Base-by-base conservation (phyloP, 2,113 vertebrate species). In the Grammomys dolichurus region DNA sequence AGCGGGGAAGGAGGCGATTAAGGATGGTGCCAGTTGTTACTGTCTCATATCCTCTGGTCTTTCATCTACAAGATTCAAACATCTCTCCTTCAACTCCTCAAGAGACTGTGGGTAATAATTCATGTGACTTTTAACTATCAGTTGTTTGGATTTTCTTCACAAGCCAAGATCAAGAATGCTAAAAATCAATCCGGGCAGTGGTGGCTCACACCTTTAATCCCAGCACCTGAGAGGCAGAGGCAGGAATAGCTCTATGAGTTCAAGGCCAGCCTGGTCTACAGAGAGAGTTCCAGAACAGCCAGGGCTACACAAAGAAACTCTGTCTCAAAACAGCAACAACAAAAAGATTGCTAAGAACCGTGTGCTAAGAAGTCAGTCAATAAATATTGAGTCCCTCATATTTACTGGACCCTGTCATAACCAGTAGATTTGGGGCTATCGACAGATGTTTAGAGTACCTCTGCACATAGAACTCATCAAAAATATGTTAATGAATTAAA, bases 141-240 rank as follows among this genome's bases (percentile, higher is more conserved):
- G 17, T 80, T 89, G 51, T 88, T 91, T 58, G 80, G 19, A 87
- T 84, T 90, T 63, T 60, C 72, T 94, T 90, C 60, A 89, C 86
- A 96, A 94, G 33, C 60, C 69, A 91, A 87, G 75, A 31, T 77
- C n/a, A 56, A 78, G 33, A 89, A 58, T 22, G 28, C 56, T 40
- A 28, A 33, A 67, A 26, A 93, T 24, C 51, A 58, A 69, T 33
- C 31, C 31, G 6, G 31, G 67, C 67, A 69, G 13, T 69, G 67
- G 13, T 40, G 70, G 17, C 36, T n/a, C 70, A 40, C 0, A 7
- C 70, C 70, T n/a, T 36, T 19, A 72, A 72, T 72, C 36, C 69
- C 16, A n/a, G 16, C 36, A 19, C 33, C 16, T 3, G 36, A 36
- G 36, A 75, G n/a, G 7, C 72, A 75, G n/a, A 43, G 9, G 9